Base-by-base conservation (phyloP, 30 jellyfish, hydroid and myxozoan genomes). In the Catostylus mosaicus region DNA sequence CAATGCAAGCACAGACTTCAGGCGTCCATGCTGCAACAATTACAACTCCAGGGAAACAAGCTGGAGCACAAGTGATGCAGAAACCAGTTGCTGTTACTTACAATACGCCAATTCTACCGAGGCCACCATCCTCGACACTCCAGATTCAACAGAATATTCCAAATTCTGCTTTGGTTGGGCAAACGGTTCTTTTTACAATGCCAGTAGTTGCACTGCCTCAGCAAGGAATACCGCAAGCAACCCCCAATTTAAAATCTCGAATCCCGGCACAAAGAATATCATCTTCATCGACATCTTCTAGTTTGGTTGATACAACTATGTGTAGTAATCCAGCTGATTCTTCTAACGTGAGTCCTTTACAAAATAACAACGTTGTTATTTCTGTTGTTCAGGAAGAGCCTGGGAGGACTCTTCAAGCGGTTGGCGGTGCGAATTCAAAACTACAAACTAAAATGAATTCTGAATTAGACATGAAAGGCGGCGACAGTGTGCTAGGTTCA, bases 21-120 rank as follows among this genome's bases (percentile, higher is more conserved):
- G 37, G 46, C 32, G 32, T 45, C 20, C 83, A 34, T 37, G 14
- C 46, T 40, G 19, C 80, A 32, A 56, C 80, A 26, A 5, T 52
- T 1, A 6, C 63, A 26, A 24, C 80, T 4, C 30, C 79, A 18
- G 72, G 50, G 43, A 62, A 62, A 37, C 89, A 67, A 23, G 54
- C 80, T 14, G 66, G 52, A 7, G 64, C 60, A 19, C 88, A 77
- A 23, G 52, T 46, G 0, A 32, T 45, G 30, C 70, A 72, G 19
- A 81, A 67, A 71, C 31, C 76, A 1, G 91, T 38, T 12, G 45
- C 83, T 24, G 32, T 51, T 59, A 81, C 85, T 6, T 38, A 81
- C 35, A 81, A 81, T 36, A 81, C 91, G 14, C 91, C 91, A 46
- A 81, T 81, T 18, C 78, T 81, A 19, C 91, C 91, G 3, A 73